These are phyloP conservation scores for Aricia artaxerxes DNA, from an alignment of 2,888 invertebrate species.

Conservation along the genomic window DNA sequence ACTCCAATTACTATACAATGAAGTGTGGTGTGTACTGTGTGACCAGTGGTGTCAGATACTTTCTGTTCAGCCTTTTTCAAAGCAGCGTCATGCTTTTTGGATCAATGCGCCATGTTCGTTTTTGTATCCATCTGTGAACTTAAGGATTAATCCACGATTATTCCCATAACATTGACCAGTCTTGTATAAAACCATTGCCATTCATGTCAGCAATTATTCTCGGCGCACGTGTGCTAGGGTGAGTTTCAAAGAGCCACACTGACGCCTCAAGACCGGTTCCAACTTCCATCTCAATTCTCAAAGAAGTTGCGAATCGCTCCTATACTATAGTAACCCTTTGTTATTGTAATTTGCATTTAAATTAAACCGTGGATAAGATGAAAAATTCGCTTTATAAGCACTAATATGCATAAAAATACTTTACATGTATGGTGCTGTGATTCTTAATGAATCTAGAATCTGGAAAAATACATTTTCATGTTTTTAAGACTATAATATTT, in stretches of 20 bases:
- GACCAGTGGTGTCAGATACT: no score
- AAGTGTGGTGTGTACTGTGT: no score
- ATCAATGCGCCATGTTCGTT: not conserved
- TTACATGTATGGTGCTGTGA: not conserved
- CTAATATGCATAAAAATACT: no score
- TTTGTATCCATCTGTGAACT: not conserved
- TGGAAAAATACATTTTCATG: no score
- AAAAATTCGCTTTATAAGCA: not conserved
- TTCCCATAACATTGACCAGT: conserved; percentile 37
- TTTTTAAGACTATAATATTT: no score
- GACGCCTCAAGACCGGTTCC: conserved; percentile 48
- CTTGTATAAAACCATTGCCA: conserved; percentile 40
- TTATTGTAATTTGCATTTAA: not conserved
- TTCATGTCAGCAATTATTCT: conserved; percentile 38
- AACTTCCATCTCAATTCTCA: conserved; percentile 31
- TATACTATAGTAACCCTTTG: not conserved
- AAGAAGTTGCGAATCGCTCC: conserved; percentile 31
- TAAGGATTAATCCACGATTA: not conserved
- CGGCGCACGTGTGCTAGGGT: conserved; percentile 70
- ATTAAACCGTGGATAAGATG: not conserved
- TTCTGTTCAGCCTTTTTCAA: no score
- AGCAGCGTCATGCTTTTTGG: not conserved
- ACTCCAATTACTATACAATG: no score
- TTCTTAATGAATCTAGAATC: no score
- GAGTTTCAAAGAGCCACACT: conserved; percentile 55